Conservation (phyloP, 2,888 invertebrate species). For the Luperina nickerlii region DNA sequence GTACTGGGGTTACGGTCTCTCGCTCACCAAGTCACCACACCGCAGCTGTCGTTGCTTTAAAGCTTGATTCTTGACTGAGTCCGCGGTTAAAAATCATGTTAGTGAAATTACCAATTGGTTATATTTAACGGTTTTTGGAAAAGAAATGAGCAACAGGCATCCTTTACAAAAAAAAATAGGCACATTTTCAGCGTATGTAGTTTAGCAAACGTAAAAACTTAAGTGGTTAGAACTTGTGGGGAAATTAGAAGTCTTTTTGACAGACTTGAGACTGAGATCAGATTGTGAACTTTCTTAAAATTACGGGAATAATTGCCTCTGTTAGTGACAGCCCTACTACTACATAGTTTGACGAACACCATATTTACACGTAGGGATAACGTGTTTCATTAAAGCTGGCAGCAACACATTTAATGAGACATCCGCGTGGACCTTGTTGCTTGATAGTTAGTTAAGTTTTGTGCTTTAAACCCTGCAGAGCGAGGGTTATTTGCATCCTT, state of each 20-base stretch:
- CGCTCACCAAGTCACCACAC: neutral
- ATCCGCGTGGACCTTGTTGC: slow-evolving; percentile 20
- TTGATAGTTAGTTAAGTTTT: slow-evolving; percentile 31
- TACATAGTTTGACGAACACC: slow-evolving; percentile 28
- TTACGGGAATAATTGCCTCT: neutral
- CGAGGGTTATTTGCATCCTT: neutral
- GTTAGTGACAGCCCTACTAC: slow-evolving; percentile 28
- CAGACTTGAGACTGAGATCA: too few relatives aligned
- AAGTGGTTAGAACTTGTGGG: neutral
- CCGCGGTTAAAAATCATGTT: neutral
- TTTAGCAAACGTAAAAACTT: neutral
- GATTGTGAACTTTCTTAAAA: neutral
- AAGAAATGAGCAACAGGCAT: neutral
- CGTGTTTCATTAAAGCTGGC: slow-evolving; percentile 52
- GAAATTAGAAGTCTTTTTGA: too few relatives aligned
- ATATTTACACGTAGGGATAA: slow-evolving; percentile 43
- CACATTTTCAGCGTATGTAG: neutral
- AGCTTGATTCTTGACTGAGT: neutral
- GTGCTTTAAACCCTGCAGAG: slow-evolving; percentile 9
- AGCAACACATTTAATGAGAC: slow-evolving; percentile 37
- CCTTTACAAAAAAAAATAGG: neutral
- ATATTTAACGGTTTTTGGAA: neutral
- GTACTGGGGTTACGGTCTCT: neutral
- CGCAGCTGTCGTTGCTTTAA: neutral
- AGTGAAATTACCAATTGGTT: neutral